Evolutionary conservation across 2,113 vertebrate species (phyloP).

Genomic region (cattle (Bos taurus)): DNA sequence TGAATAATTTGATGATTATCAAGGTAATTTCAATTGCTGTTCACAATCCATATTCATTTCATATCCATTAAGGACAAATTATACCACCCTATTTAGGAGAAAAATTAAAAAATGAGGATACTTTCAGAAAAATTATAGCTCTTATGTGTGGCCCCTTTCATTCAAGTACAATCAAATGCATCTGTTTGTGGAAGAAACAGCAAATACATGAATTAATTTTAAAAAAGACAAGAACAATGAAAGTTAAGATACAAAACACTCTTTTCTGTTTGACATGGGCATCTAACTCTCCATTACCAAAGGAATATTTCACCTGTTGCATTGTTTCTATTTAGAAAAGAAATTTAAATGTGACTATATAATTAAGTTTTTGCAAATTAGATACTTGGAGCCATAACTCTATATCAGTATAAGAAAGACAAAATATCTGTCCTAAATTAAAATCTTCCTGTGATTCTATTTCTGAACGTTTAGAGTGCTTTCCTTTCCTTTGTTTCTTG

Average conservation of each 20-base stretch:
- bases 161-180: conserved; percentile 21
- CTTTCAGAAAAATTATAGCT: conserved; percentile 30
- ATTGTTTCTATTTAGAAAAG: conserved; percentile 14
- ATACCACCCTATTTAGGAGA: conserved; percentile 25
- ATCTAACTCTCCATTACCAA: background rate
- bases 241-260: conserved; percentile 3
- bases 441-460: conserved; percentile 21
- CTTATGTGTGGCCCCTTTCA: background rate
- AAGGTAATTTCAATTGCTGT: conserved; percentile 30
- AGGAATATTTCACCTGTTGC: background rate
- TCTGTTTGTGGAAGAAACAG: conserved; percentile 8
- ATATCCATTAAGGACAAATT: conserved; percentile 53
- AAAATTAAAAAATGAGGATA: conserved; percentile 42
- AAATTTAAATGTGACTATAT: background rate
- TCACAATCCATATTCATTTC: conserved; percentile 50
- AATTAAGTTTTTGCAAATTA: conserved; percentile 14
- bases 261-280: background rate
- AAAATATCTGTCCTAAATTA: conserved; percentile 3
- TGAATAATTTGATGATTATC: conserved; percentile 57
- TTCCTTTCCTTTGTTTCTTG: background rate
- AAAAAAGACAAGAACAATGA: background rate
- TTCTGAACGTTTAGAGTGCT: background rate
- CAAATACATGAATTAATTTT: conserved; percentile 24
- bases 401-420: background rate
- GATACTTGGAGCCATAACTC: background rate